Evolutionary conservation across 2,113 vertebrate species (phyloP).

Genomic region (Donacobius atricapilla): DNA sequence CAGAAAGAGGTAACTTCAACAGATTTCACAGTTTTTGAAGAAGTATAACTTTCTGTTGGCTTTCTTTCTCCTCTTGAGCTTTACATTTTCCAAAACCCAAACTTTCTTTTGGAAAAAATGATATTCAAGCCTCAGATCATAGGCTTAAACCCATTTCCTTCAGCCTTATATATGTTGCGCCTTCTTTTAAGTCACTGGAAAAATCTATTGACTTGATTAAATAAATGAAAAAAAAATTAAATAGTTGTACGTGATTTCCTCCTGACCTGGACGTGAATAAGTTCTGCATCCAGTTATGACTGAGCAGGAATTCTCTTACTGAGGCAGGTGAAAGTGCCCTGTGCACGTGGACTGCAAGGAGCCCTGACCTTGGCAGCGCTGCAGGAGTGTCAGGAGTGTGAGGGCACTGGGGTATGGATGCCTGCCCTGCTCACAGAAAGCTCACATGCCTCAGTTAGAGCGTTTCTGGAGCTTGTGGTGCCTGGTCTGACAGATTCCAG

Average conservation of each 20-base stretch:
- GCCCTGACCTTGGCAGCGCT: not conserved
- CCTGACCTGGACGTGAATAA: not conserved
- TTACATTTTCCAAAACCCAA: not conserved
- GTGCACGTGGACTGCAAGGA: not conserved
- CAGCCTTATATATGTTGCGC: not conserved
- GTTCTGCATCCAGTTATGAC: not conserved
- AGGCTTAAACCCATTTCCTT: not conserved
- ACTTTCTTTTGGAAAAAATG: not conserved
- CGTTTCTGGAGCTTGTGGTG: not conserved
- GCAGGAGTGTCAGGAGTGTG: not conserved
- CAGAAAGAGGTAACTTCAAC: not conserved
- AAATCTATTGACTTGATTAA: not conserved
- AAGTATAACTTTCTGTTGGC: not conserved
- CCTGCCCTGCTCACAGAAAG: not conserved
- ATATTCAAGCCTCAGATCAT: not conserved
- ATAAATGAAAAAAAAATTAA: not conserved
- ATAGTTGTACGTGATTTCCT: accelerated
- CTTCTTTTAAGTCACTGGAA: not conserved
- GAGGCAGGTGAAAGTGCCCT: not conserved
- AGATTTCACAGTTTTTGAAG: not conserved
- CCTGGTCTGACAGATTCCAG: accelerated
- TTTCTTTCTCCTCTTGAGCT: not conserved
- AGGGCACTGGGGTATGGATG: not conserved
- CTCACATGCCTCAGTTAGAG: accelerated
- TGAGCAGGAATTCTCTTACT: not conserved